phyloP scores from a whole-genome alignment of 92 coral and sea anemone genomes.

The Palythoa grandis region DNA sequence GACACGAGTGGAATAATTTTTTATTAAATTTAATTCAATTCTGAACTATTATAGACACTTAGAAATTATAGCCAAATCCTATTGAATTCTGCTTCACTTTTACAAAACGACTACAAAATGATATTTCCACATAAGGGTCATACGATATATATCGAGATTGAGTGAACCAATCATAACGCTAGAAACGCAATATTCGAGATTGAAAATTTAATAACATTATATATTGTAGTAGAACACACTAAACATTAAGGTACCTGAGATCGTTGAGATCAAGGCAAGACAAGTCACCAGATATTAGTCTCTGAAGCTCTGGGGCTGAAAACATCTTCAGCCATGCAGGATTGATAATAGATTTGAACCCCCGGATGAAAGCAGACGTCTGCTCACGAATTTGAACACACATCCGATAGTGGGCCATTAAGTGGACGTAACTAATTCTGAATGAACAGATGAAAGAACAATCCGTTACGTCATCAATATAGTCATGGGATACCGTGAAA shows the following conservation, averaged over 20 bases:
- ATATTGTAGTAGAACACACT: background rate
- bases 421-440: constrained; percentile 96
- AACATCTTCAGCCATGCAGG: constrained; percentile 94
- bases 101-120: too few relatives aligned
- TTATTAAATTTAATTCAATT: background rate
- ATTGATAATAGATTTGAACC: constrained; percentile 88
- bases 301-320: constrained; percentile 98
- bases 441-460: background rate
- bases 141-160: too few relatives aligned
- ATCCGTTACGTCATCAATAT: too few relatives aligned
- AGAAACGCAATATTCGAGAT: too few relatives aligned
- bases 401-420: constrained; percentile 99
- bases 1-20: background rate
- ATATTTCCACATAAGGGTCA: too few relatives aligned
- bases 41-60: background rate
- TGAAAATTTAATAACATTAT: too few relatives aligned
- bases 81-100: too few relatives aligned
- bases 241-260: constrained; percentile 63
- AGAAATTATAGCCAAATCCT: too few relatives aligned
- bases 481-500: too few relatives aligned
- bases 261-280: constrained; percentile 88
- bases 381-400: constrained; percentile 93
- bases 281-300: constrained; percentile 95
- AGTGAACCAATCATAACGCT: too few relatives aligned
- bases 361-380: constrained; percentile 95